phyloP scores from a whole-genome alignment of 2,888 invertebrate species.

The Onchidella celtica region DNA sequence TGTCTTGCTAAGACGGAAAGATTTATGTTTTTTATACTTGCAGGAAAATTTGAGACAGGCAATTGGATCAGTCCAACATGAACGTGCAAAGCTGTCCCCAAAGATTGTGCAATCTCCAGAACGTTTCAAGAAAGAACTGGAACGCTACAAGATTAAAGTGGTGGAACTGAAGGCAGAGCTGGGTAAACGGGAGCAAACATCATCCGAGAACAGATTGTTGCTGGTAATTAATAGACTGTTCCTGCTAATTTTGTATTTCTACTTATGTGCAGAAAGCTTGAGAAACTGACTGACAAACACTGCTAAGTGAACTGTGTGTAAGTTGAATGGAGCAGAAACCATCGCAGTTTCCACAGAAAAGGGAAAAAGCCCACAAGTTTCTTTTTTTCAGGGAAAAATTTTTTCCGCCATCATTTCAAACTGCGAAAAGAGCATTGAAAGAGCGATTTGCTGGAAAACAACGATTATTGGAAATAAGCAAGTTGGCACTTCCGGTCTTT shows the following conservation, averaged over 20 bases:
- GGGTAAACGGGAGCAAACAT: background rate
- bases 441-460: too few species aligned
- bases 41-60: slow-evolving; percentile 32
- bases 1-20: slow-evolving; percentile 63
- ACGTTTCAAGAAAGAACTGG: slow-evolving; percentile 66
- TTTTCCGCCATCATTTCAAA: too few species aligned
- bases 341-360: too few species aligned
- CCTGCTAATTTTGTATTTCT: background rate
- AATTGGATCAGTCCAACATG: slow-evolving; percentile 52
- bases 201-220: slow-evolving; percentile 32
- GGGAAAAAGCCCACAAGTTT: too few species aligned
- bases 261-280: background rate
- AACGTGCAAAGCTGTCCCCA: slow-evolving; percentile 64
- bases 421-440: too few species aligned
- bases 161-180: slow-evolving; percentile 24
- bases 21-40: slow-evolving; percentile 58
- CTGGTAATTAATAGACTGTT: slow-evolving; percentile 39
- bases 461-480: too few species aligned
- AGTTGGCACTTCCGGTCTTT: too few species aligned
- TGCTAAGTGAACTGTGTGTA: background rate
- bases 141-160: slow-evolving; percentile 57
- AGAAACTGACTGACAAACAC: background rate
- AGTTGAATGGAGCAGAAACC: too few species aligned
- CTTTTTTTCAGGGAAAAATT: too few species aligned
- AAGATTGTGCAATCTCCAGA: slow-evolving; percentile 75